Evolutionary conservation across 2,797 vertebrate genomes (phyloP), one percentile per base, ranked within the genome.

Genomic region (Channa striata): DNA sequence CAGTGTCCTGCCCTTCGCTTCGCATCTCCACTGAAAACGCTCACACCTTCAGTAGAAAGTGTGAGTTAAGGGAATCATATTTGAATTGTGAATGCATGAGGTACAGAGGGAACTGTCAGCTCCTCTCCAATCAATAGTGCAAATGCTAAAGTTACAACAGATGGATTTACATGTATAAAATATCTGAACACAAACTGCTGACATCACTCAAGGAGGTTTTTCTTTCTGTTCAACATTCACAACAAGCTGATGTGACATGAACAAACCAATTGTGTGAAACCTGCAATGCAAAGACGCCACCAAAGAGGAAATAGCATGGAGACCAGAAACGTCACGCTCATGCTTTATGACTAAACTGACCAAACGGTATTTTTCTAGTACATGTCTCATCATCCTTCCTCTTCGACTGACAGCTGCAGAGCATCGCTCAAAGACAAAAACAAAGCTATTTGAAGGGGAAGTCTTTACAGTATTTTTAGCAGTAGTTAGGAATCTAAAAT

Each of bases 331-430:
- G 40, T 82, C 78, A 52, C 11, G 23, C 53, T 59, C 47, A 62
- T 1, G 21, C 43, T 58, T 10, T 20, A 54, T 89, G 85, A 85
- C 78, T 73, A 56, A 61, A 17, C 48, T 50, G 40, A 72, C 72
- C 62, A n/a, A n/a, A 11, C 69, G 54, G 20, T 11, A 39, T 58
- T 53, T 63, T 74, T 20, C 25, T 19, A 57, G 16, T 17, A 23
- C 3, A 19, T 39, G 72, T 73, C 53, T 87, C 81, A 78, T 64
- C 23, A 11, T 6, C 67, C 75, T 84, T 87, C 84, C 85, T 80
- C 57, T 61, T 62, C 13, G 17, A 53, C 52, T 61, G 68, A 78
- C 72, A 66, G 57, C 39, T 46, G 2, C 30, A 25, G 56, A 67
- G 57, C 0, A 2, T 1, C 23, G 33, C 56, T 52, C 72, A 66